phyloP scores from a whole-genome alignment of 2,797 vertebrate species.

The Eulemur mongoz region DNA sequence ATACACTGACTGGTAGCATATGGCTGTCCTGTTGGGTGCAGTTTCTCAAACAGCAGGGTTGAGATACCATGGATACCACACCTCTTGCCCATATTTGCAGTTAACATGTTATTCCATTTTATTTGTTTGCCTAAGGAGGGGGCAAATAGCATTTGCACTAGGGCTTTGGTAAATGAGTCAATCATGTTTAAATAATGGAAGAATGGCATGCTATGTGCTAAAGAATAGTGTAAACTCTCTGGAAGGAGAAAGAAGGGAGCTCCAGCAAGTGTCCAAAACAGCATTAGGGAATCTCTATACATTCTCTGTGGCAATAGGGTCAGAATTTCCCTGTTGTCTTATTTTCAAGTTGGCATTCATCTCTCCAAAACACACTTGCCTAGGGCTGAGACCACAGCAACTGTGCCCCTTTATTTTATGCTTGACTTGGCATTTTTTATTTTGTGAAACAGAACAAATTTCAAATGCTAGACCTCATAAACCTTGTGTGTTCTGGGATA shows the following conservation, averaged over 20 bases:
- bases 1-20: constrained; percentile 47
- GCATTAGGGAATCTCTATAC: background rate
- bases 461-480: background rate
- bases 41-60: constrained; percentile 58
- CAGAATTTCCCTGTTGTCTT: background rate
- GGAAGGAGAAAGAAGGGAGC: background rate
- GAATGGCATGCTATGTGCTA: background rate
- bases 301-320: background rate
- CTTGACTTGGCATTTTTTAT: background rate
- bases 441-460: background rate
- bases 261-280: background rate
- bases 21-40: constrained; percentile 48
- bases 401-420: background rate
- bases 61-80: constrained; percentile 72
- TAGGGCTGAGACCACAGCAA: background rate
- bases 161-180: constrained; percentile 49
- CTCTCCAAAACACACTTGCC: background rate
- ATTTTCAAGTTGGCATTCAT: background rate
- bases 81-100: constrained; percentile 77
- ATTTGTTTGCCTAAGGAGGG: constrained; percentile 79
- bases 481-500: background rate
- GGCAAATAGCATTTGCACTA: constrained; percentile 68
- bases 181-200: constrained; percentile 53
- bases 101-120: constrained; percentile 72
- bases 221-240: constrained; percentile 27